A percentile compares a stretch with the other conserved stretches of the same genome.
phyloP scores from a whole-genome alignment of 2,888 invertebrate genomes.

The Sericinus montela region DNA sequence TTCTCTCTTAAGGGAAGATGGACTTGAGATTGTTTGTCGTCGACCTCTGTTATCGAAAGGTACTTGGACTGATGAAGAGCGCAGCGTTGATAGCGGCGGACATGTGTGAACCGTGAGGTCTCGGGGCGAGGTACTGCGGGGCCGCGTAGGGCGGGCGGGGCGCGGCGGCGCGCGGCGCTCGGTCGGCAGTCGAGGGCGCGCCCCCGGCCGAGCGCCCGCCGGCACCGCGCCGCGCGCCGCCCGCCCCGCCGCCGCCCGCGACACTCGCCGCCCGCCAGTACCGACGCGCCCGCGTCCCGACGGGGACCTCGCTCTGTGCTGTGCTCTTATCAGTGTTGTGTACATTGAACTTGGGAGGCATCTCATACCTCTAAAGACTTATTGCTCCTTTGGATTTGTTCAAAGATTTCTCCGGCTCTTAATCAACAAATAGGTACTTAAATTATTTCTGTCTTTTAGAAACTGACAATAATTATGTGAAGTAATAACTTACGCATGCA shows the following conservation, averaged over 20 bases:
- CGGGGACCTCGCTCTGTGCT: slow-evolving; percentile 1
- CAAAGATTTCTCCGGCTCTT: slow-evolving; percentile 4
- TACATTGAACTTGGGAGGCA: background rate
- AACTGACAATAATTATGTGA: background rate
- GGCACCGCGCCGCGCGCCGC: slow-evolving; percentile 23
- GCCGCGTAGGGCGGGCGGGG: background rate
- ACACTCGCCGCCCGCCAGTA: slow-evolving; percentile 1
- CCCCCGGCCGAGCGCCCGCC: slow-evolving; percentile 19
- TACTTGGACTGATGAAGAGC: background rate
- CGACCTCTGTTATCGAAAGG: too few relatives aligned
- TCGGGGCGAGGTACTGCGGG: background rate
- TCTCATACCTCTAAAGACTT: background rate
- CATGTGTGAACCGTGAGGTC: background rate
- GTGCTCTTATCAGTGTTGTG: slow-evolving; percentile 9
- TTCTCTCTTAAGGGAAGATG: too few relatives aligned
- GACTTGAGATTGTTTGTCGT: too few relatives aligned
- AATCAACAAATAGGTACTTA: slow-evolving; percentile 6
- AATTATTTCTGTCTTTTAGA: slow-evolving; percentile 7
- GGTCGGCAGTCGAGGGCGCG: slow-evolving; percentile 10
- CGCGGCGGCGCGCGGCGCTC: background rate
- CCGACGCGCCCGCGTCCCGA: slow-evolving; percentile 2
- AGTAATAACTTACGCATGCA: slow-evolving; percentile 1
- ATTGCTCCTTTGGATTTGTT: background rate
- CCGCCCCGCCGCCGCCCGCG: slow-evolving; percentile 8
- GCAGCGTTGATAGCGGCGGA: background rate